These are phyloP conservation scores for Cephus pulcher DNA, from an alignment of 2,888 invertebrate genomes.

Conservation along the genomic window DNA sequence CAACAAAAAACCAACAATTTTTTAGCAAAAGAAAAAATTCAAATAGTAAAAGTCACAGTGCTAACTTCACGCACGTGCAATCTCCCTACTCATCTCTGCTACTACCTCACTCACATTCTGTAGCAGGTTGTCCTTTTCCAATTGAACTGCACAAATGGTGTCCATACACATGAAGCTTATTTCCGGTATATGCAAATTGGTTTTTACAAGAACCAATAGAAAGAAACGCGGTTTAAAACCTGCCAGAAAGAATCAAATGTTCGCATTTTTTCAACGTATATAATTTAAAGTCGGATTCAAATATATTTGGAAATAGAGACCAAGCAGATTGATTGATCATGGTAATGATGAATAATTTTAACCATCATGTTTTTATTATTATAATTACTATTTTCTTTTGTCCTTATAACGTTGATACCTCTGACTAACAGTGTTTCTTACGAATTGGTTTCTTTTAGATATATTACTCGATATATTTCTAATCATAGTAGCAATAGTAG, in stretches of 20 bases:
- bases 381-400: background rate
- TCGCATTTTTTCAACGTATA: background rate
- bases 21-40: no score
- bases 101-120: no score
- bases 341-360: background rate
- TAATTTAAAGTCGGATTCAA: background rate
- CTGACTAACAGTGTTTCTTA: conserved; percentile 15
- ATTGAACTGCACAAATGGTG: no score
- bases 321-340: background rate
- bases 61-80: no score
- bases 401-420: background rate
- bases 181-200: background rate
- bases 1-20: no score
- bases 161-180: background rate
- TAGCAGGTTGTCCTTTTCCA: no score
- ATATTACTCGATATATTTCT: no score
- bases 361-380: background rate
- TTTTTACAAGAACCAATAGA: background rate
- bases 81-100: no score
- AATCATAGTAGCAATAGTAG: no score
- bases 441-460: no score
- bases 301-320: background rate
- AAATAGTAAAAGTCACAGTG: no score
- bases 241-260: background rate
- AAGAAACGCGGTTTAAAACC: no score